Base-by-base conservation (phyloP, 1,140 invertebrate species). In the Heterodera schachtii region DNA sequence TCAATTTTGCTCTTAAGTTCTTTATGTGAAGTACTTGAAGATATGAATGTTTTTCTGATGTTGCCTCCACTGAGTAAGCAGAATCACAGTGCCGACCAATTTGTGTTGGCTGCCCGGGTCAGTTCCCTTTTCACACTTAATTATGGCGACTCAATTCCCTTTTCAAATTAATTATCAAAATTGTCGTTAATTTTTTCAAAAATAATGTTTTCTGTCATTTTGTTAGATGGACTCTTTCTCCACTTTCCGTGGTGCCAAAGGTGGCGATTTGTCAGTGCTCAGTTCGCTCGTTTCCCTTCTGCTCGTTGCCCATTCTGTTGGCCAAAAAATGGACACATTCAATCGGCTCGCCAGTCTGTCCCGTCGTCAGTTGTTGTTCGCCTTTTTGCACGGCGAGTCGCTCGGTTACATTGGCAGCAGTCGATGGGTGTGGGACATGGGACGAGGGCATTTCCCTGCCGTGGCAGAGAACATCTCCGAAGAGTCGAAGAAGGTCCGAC, bases 391-490 rank as follows among this genome's bases (percentile, higher is more conserved):
- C 49, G 86, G 86, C 52, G 86, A 87, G 73, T 86, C 86, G 4
- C 67, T 87, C 4, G 86, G 86, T 31, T 87, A 87, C 69, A 85
- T 87, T 67, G 86, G 86, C 43, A 87, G 86, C 60, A 87, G 86
- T 80, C 75, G 85, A 3, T 49, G 73, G 47, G 57, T 87, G 11
- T 86, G 75, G 64, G 86, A 86, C 41, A 86, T 86, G 85, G 44
- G 80, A 52, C 71, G 73, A 19, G 60, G 52, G 57, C 31, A 47
- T 9, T 86, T 86, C 71, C 85, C 85, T 16, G 31, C 49, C 46
- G n/a, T 47, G 46, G 31, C 66, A 52, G 70, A 83, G 44, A 77
- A 85, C 73, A 81, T 84, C 67, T 43, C 83, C n/a, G 19, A 46
- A 44, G 47, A 73, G 60, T 16, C 43, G 9, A 16, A 52, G 8